phyloP scores from a whole-genome alignment of 2,113 vertebrate species.

The Rutilus rutilus region DNA sequence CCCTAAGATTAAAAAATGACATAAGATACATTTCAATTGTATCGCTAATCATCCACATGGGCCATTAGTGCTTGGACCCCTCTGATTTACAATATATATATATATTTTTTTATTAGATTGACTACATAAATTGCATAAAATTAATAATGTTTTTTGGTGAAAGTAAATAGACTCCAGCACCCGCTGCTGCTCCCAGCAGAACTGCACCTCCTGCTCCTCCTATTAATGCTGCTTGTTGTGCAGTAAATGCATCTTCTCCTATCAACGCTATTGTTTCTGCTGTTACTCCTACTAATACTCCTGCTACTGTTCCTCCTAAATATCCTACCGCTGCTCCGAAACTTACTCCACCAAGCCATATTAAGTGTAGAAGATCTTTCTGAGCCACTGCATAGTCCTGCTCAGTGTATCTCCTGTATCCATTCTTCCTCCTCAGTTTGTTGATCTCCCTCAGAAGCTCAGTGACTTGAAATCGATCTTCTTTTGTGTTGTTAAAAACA shows the following conservation, averaged over 20 bases:
- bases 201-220: neutral
- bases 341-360: no score
- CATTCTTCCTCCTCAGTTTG: conserved; percentile 1
- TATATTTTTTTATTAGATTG: no score
- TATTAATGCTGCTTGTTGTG: neutral
- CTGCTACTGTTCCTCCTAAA: no score
- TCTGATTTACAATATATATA: no score
- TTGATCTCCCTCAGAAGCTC: conserved; percentile 33
- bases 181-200: neutral
- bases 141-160: no score
- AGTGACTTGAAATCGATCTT: conserved; percentile 3
- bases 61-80: no score
- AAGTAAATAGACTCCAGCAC: neutral
- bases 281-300: neutral
- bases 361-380: neutral
- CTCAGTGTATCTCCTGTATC: neutral
- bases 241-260: no score
- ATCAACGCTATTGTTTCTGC: neutral
- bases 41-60: no score
- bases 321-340: no score
- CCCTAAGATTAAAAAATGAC: no score
- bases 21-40: no score
- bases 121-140: no score
- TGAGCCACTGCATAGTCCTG: neutral
- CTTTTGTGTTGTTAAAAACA: conserved; percentile 35